Percentiles rank a stretch among this genome's conserved stretches.
Evolutionary conservation across 1,140 invertebrate genomes (phyloP).

Genomic region (Achroia grisella): DNA sequence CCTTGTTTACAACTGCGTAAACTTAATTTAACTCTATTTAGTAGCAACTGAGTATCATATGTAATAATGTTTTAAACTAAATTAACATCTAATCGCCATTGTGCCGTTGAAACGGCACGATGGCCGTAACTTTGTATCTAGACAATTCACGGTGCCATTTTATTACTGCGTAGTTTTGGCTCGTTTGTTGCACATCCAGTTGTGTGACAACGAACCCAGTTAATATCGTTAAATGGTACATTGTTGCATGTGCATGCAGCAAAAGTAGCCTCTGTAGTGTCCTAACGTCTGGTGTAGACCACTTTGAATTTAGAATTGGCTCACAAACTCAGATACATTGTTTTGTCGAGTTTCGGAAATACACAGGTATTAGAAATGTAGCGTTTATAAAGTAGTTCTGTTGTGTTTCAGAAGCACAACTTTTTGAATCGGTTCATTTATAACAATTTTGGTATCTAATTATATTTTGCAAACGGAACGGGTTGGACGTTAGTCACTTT

Average conservation of each 20-base stretch:
- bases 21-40: not conserved
- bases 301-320: slow-evolving; percentile 13
- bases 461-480: too few species aligned
- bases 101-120: not conserved
- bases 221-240: slow-evolving; percentile 48
- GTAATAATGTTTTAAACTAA: not conserved
- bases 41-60: not conserved
- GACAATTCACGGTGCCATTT: slow-evolving; percentile 33
- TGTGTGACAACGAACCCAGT: slow-evolving; percentile 29
- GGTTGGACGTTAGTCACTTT: too few species aligned
- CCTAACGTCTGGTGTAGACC: slow-evolving; percentile 7
- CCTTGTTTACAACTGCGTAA: too few species aligned
- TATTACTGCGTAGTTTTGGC: slow-evolving; percentile 33
- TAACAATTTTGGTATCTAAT: too few species aligned
- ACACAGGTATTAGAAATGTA: too few species aligned
- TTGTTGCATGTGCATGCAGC: slow-evolving; percentile 27
- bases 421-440: too few species aligned
- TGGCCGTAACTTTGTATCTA: slow-evolving; percentile 15
- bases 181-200: slow-evolving; percentile 20
- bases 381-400: too few species aligned
- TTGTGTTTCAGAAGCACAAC: too few species aligned
- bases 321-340: not conserved
- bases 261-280: slow-evolving; percentile 10
- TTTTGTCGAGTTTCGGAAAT: not conserved
- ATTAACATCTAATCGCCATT: not conserved